Evolutionary conservation across 2,888 invertebrate genomes (phyloP), one percentile per base, ranked within the genome.

Genomic region (Melangyna quadrimaculata): DNA sequence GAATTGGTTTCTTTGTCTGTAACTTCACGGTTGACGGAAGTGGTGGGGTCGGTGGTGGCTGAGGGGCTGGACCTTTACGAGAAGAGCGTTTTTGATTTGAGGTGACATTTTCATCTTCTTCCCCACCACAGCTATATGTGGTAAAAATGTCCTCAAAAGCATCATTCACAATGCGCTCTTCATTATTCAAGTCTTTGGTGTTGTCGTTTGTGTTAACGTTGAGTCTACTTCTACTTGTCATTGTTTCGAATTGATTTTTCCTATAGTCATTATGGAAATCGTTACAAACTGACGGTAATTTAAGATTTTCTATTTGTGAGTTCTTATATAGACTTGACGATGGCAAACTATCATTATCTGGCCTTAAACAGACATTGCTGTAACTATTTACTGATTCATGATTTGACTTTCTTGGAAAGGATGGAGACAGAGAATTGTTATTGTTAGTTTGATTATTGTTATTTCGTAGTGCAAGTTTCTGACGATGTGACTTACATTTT

Each of bases 81-180:
- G 89, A 89, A 0, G 89, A 87, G 6, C 71, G 69, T 0, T 80
- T 87, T 22, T 83, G 78, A 4, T 86, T 84, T 22, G 37, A 35
- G 1, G 69, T 74, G 2, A 74, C 82, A 6, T 87, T 77, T 4
- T 88, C 88, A 12, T 87, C 84, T 1, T 90, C 88, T 7, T 90
- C 91, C 9, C 90, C 91, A 14, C 88, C 89, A 45, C 89, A 89
- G 59, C 89, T 89, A 82, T 91, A 91, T 10, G 89, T 89, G 1
- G 90, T 88, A 84, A 92, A 91, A 29, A 91, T 91, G 70, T 89
- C 92, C 70, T 91, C 91, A 53, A 92, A 92, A 10, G 91, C 91
- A 12, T 90, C 90, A 73, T 91, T 91, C 3, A 92, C 91, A 72
- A 92, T 89, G 37, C 88, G 89, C 9, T 90, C 82, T 40, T 90